Percentiles rank a stretch among this genome's conserved stretches.
These are phyloP conservation scores for Encarsia formosa DNA, from an alignment of 2,888 invertebrate genomes.

Conservation along the genomic window DNA sequence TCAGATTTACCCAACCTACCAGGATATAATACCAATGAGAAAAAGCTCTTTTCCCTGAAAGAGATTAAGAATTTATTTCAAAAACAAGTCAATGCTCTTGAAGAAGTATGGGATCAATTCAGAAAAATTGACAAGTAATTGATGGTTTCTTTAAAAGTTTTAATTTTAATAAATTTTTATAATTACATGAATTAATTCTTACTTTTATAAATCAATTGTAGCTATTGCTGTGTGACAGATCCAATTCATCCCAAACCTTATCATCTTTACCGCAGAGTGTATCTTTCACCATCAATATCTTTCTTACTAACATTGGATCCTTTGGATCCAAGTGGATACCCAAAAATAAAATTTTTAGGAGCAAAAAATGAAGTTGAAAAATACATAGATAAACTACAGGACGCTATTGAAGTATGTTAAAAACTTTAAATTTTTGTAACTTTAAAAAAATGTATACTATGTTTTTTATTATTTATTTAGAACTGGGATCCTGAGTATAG, in stretches of 20 bases:
- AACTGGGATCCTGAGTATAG: slow-evolving; percentile 39
- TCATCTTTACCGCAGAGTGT: slow-evolving; percentile 44
- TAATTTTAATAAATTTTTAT: neutral
- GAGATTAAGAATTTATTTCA: slow-evolving; percentile 34
- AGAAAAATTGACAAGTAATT: slow-evolving; percentile 42
- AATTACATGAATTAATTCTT: neutral
- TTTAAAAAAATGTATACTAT: neutral
- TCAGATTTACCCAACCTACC: slow-evolving; percentile 40
- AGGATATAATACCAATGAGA: slow-evolving; percentile 30
- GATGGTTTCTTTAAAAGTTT: neutral
- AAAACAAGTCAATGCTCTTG: slow-evolving; percentile 34
- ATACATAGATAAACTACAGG: slow-evolving; percentile 33
- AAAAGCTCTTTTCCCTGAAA: slow-evolving; percentile 31
- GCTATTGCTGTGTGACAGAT: slow-evolving; percentile 45
- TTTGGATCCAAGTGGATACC: slow-evolving; percentile 33
- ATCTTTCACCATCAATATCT: slow-evolving; percentile 40
- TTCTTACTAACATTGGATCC: slow-evolving; percentile 41
- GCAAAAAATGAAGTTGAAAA: slow-evolving; percentile 37
- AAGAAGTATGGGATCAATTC: slow-evolving; percentile 37
- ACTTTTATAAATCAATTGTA: slow-evolving; percentile 22
- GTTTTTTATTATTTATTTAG: slow-evolving; percentile 31
- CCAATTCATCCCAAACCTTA: slow-evolving; percentile 42
- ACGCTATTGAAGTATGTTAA: slow-evolving; percentile 17
- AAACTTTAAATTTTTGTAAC: neutral
- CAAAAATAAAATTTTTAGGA: slow-evolving; percentile 43